These are phyloP conservation scores for Calliphora vomitoria DNA, from an alignment of 2,888 invertebrate species.

Conservation along the genomic window DNA sequence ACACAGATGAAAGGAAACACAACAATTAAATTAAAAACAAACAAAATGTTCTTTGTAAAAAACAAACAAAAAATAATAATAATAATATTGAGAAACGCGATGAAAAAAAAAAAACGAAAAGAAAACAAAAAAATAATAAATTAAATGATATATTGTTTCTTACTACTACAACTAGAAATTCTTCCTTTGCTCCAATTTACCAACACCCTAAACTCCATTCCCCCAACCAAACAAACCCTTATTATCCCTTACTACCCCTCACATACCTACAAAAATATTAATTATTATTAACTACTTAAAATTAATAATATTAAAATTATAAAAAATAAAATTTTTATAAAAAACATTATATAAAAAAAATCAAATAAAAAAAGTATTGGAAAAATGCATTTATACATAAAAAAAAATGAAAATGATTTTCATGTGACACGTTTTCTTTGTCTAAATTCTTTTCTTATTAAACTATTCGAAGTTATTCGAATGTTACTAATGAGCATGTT, in stretches of 20 bases:
- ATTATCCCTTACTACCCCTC: slow-evolving; percentile 47
- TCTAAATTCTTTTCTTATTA: slow-evolving; percentile 22
- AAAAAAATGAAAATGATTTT: slow-evolving; percentile 48
- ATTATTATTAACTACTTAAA: slow-evolving; percentile 72
- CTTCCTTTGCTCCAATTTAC: slow-evolving; percentile 48
- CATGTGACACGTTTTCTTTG: slow-evolving; percentile 33
- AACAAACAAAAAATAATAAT: slow-evolving; percentile 44
- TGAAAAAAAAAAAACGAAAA: slow-evolving; percentile 54
- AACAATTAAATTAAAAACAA: slow-evolving; percentile 41
- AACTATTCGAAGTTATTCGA: background rate
- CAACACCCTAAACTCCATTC: slow-evolving; percentile 1
- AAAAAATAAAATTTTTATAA: slow-evolving; percentile 67
- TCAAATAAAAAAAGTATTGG: slow-evolving; percentile 72
- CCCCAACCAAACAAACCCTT: slow-evolving; percentile 31
- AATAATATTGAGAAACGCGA: slow-evolving; percentile 43
- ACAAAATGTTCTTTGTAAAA: slow-evolving; percentile 61
- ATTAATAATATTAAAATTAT: slow-evolving; percentile 70
- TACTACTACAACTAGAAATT: slow-evolving; percentile 65
- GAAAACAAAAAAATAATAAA: slow-evolving; percentile 55
- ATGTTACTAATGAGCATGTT: slow-evolving; percentile 45
- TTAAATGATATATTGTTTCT: slow-evolving; percentile 59
- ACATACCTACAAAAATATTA: slow-evolving; percentile 69
- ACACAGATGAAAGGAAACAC: slow-evolving; percentile 58
- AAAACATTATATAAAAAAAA: slow-evolving; percentile 50
- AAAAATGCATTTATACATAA: slow-evolving; percentile 74